Conservation (phyloP, 2,888 invertebrate genomes). For the Cynaeus angustus region DNA sequence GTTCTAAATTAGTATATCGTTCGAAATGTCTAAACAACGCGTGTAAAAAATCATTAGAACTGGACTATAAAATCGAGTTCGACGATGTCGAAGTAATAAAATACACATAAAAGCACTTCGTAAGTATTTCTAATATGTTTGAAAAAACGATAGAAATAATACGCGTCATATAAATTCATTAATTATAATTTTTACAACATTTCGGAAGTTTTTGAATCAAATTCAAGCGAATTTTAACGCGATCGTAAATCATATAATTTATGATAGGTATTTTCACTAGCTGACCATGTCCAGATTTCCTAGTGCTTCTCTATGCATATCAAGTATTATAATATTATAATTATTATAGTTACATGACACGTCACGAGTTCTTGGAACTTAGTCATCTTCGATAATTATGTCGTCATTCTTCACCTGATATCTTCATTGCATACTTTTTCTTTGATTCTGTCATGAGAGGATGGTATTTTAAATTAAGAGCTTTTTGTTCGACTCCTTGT, state of each 20-base stretch:
- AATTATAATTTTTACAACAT: conserved; percentile 19
- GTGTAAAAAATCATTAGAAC: conserved; percentile 25
- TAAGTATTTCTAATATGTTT: neutral
- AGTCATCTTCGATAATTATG: conserved; percentile 15
- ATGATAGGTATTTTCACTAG: too few species aligned
- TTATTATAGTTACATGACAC: neutral
- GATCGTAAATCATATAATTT: too few species aligned
- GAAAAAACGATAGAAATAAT: conserved; percentile 6
- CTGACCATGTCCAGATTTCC: too few species aligned
- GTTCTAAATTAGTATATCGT: conserved; percentile 33
- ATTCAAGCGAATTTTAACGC: too few species aligned
- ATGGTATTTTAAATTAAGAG: conserved; percentile 1
- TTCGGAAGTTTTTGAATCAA: neutral
- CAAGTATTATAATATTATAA: too few species aligned
- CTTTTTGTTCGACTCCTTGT: conserved; percentile 16
- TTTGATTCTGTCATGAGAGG: conserved; percentile 8
- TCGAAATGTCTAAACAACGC: conserved; percentile 31
- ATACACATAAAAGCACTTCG: conserved; percentile 18
- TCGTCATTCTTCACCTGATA: conserved; percentile 6
- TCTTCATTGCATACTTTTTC: conserved; percentile 8
- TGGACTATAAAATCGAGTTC: conserved; percentile 28
- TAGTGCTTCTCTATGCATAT: too few species aligned
- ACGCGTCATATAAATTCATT: conserved; percentile 22
- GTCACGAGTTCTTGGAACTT: neutral
- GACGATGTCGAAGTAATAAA: conserved; percentile 31